Evolutionary conservation across 2,888 invertebrate genomes (phyloP).

Genomic region (Amiota communis): DNA sequence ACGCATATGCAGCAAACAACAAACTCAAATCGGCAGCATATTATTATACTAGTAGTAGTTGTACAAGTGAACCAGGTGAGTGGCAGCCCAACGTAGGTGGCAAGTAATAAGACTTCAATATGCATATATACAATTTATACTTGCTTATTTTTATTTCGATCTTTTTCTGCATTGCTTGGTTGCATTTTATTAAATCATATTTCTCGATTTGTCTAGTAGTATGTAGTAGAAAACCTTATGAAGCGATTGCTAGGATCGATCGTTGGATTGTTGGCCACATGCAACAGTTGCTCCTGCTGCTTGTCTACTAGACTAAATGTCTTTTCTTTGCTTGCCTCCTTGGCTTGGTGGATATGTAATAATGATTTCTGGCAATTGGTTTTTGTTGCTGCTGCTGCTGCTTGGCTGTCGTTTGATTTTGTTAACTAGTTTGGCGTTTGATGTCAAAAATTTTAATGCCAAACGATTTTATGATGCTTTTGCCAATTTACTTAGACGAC

Average conservation of each 20-base stretch:
- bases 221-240: background rate
- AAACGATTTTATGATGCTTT: slow-evolving; percentile 25
- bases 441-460: slow-evolving; percentile 29
- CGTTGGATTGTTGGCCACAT: background rate
- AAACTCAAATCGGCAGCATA: slow-evolving; percentile 22
- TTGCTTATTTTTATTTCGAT: slow-evolving; percentile 19
- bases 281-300: slow-evolving; percentile 1
- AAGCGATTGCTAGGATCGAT: background rate
- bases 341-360: background rate
- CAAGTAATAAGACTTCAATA: slow-evolving; percentile 49
- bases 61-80: slow-evolving; percentile 3
- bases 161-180: no score
- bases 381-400: slow-evolving; percentile 1
- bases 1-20: slow-evolving; percentile 21
- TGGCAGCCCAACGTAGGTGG: slow-evolving; percentile 59
- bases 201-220: background rate
- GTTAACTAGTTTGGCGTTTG: slow-evolving; percentile 25
- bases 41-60: slow-evolving; percentile 13
- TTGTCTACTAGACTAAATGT: background rate
- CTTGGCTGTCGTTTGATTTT: background rate
- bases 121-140: slow-evolving; percentile 39
- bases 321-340: no score
- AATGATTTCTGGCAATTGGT: slow-evolving; percentile 7
- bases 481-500: slow-evolving; percentile 17
- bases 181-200: slow-evolving; percentile 28